Conservation (phyloP, 2,888 invertebrate genomes). For the Zygogramma bicolorata region DNA sequence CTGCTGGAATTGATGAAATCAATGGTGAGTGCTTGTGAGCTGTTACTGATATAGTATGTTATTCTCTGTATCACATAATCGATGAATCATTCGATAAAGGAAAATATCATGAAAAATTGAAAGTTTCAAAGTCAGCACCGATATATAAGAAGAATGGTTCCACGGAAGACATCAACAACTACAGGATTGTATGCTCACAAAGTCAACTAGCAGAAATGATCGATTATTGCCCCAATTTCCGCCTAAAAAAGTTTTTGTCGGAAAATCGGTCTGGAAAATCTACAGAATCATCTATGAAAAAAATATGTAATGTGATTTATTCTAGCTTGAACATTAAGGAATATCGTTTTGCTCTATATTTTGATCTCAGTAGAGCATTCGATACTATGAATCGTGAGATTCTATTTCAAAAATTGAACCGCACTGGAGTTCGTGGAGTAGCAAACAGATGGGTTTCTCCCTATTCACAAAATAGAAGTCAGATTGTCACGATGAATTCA, state of each 20-base stretch:
- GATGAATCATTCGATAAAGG: neutral
- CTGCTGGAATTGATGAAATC: neutral
- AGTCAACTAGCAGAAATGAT: neutral
- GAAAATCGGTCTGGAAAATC: neutral
- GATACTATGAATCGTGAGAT: neutral
- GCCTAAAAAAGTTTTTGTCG: neutral
- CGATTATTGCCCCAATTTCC: neutral
- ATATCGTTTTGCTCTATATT: neutral
- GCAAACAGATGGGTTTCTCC: neutral
- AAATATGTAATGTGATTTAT: neutral
- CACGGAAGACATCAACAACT: neutral
- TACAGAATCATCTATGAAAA: neutral
- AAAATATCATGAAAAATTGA: neutral
- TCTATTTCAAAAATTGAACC: neutral
- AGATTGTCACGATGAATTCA: neutral
- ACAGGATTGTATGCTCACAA: constrained; percentile 1
- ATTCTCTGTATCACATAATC: neutral
- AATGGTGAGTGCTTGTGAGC: neutral
- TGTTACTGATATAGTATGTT: neutral
- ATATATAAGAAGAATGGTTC: neutral
- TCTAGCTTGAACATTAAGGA: neutral
- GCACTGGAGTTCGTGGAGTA: neutral
- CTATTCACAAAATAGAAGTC: neutral
- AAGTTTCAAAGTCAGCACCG: neutral
- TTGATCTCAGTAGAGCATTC: neutral